Conservation (phyloP, 1,140 invertebrate species). For the Hyphantria cunea region DNA sequence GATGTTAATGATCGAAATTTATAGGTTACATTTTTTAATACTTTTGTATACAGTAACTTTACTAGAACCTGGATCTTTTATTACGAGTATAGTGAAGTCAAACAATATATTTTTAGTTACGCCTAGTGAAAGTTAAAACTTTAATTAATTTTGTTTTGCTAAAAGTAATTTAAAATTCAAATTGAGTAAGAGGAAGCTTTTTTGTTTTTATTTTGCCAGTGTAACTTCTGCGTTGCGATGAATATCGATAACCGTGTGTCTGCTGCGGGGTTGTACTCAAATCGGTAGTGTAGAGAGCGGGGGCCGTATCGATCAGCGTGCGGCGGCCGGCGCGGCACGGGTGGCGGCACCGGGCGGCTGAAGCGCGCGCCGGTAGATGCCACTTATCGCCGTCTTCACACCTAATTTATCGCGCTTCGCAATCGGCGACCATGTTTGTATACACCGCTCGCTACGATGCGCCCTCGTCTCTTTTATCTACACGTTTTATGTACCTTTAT, state of each 20-base stretch:
- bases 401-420: constrained; percentile 71
- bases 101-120: too few relatives aligned
- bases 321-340: constrained; percentile 31
- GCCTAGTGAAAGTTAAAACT: too few relatives aligned
- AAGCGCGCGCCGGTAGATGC: constrained; percentile 37
- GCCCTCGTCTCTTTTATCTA: constrained; percentile 26
- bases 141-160: too few relatives aligned
- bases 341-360: constrained; percentile 38
- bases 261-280: constrained; percentile 31
- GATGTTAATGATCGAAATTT: too few relatives aligned
- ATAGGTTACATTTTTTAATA: too few relatives aligned
- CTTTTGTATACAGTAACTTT: too few relatives aligned
- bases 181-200: too few relatives aligned
- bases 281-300: constrained; percentile 39
- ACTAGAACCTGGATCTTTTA: too few relatives aligned
- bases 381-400: constrained; percentile 75
- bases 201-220: neutral
- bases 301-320: constrained; percentile 59
- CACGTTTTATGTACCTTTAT: constrained; percentile 31
- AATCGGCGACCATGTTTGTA: constrained; percentile 52
- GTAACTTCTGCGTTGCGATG: constrained; percentile 3
- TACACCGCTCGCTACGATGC: constrained; percentile 38
- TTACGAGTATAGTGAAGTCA: too few relatives aligned
- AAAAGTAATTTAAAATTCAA: too few relatives aligned
- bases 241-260: constrained; percentile 30